These are phyloP conservation scores for Cheilosia pagana DNA, from an alignment of 2,888 invertebrate species.

Conservation along the genomic window DNA sequence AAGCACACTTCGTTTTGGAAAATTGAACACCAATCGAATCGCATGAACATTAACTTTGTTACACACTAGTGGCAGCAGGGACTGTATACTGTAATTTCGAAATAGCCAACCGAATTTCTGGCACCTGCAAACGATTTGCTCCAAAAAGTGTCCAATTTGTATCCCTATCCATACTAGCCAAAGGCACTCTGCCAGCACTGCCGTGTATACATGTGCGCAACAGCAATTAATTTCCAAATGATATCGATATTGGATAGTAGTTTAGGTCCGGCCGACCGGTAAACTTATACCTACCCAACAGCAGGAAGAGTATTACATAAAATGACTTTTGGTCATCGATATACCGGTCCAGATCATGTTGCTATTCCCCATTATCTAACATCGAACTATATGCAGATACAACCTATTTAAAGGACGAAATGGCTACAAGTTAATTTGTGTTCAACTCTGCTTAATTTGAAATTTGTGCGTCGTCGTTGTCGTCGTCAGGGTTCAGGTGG, in stretches of 20 bases:
- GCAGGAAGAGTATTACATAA: constrained; percentile 25
- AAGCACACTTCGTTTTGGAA: neutral
- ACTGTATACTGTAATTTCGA: constrained; percentile 19
- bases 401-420: constrained; percentile 18
- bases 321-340: constrained; percentile 51
- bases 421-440: constrained; percentile 47
- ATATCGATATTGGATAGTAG: constrained; percentile 46
- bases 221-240: constrained; percentile 62
- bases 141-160: constrained; percentile 9
- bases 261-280: constrained; percentile 7
- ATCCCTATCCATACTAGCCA: neutral
- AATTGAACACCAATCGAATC: constrained; percentile 9
- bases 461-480: constrained; percentile 1
- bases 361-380: neutral
- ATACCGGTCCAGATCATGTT: constrained; percentile 37
- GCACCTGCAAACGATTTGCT: constrained; percentile 6
- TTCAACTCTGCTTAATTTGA: constrained; percentile 52
- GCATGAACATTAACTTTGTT: constrained; percentile 11
- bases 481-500: constrained; percentile 37
- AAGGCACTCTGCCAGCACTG: constrained; percentile 4
- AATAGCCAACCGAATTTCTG: neutral
- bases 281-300: neutral
- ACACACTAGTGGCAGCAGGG: neutral
- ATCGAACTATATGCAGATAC: neutral
- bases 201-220: constrained; percentile 34